phyloP scores from a whole-genome alignment of 2,113 vertebrate genomes.

The Caranx melampygus region DNA sequence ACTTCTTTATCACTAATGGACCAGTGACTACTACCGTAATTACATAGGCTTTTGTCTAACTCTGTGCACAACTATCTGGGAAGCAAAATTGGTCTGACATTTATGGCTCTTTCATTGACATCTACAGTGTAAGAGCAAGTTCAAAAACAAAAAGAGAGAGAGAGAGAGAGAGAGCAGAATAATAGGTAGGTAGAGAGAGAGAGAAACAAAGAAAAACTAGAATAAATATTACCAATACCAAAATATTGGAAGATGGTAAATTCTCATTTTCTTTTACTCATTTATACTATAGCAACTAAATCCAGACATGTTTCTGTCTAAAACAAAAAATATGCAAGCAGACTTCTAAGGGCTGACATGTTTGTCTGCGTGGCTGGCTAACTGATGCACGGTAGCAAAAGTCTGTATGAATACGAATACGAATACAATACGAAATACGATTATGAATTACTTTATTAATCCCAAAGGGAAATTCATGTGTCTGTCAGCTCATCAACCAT shows the following conservation, averaged over 20 bases:
- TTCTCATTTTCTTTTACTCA: neutral
- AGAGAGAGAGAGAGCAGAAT: neutral
- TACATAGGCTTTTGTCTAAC: constrained; percentile 77
- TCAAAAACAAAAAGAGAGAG: constrained; percentile 11
- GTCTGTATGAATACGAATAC: too few relatives aligned
- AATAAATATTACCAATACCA: too few relatives aligned
- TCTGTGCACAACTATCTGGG: constrained; percentile 62
- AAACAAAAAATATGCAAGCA: neutral
- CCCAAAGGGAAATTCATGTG: too few relatives aligned
- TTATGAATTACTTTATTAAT: too few relatives aligned
- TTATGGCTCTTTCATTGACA: constrained; percentile 61
- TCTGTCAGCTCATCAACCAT: too few relatives aligned
- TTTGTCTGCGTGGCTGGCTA: too few relatives aligned
- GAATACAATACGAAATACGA: too few relatives aligned
- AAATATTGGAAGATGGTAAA: too few relatives aligned
- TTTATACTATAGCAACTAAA: neutral
- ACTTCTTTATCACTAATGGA: constrained; percentile 81
- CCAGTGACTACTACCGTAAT: constrained; percentile 74
- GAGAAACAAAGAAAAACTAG: neutral
- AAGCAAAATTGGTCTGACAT: constrained; percentile 75
- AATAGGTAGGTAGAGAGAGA: constrained; percentile 5
- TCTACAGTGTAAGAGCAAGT: constrained; percentile 7
- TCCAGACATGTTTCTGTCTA: too few relatives aligned
- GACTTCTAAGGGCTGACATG: too few relatives aligned
- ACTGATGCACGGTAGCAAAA: too few relatives aligned